phyloP scores from a whole-genome alignment of 2,888 invertebrate species.

The Clistopyga incitator region DNA sequence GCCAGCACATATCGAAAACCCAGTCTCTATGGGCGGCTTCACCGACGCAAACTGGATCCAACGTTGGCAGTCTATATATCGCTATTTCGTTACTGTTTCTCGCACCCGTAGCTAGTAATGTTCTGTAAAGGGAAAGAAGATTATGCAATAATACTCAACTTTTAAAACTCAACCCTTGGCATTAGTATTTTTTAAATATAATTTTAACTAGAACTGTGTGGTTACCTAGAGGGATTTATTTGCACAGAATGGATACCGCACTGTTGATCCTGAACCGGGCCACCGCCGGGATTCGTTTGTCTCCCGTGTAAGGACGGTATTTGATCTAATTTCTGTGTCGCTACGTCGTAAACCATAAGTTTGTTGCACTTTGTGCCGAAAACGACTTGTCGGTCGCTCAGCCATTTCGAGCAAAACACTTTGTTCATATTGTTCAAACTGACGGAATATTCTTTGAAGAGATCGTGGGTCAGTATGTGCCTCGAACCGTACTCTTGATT shows the following conservation, averaged over 20 bases:
- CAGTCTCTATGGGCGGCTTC: conserved; percentile 96
- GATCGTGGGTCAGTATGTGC: conserved; percentile 95
- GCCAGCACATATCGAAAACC: conserved; percentile 97
- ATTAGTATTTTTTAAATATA: too few relatives aligned
- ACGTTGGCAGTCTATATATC: conserved; percentile 94
- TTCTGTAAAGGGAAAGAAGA: conserved; percentile 84
- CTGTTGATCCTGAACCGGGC: conserved; percentile 88
- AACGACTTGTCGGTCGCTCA: conserved; percentile 96
- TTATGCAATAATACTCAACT: neutral
- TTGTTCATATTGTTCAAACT: conserved; percentile 95
- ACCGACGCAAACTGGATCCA: conserved; percentile 97
- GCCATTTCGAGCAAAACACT: conserved; percentile 98
- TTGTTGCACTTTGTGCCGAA: conserved; percentile 99
- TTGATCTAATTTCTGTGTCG: conserved; percentile 93
- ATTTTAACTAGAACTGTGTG: neutral
- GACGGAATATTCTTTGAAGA: conserved; percentile 94
- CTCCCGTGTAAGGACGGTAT: conserved; percentile 93
- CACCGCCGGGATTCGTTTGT: conserved; percentile 85
- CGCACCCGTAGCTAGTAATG: conserved; percentile 96
- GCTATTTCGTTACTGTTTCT: conserved; percentile 97
- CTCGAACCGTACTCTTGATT: conserved; percentile 93
- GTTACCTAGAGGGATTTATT: conserved; percentile 92
- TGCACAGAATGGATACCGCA: conserved; percentile 97
- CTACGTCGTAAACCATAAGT: conserved; percentile 96
- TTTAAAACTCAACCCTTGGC: too few relatives aligned